Evolutionary conservation across 2,888 invertebrate species (phyloP).

Genomic region (Lithophane leautieri): DNA sequence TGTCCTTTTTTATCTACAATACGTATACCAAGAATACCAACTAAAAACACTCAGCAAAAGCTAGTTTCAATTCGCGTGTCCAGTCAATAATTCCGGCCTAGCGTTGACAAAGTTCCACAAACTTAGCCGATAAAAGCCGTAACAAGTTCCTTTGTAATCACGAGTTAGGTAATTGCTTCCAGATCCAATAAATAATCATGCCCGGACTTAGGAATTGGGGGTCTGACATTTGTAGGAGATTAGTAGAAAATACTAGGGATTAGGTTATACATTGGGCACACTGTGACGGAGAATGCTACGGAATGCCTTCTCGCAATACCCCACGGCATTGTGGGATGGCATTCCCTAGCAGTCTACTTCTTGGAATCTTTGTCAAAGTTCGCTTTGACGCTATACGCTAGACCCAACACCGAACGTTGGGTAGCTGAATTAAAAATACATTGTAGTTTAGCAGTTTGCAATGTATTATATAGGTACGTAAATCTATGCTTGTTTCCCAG

Average conservation of each 20-base stretch:
- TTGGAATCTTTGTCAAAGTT: neutral
- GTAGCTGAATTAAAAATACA: neutral
- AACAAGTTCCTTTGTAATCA: conserved; percentile 58
- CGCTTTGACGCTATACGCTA: no score
- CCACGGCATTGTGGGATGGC: no score
- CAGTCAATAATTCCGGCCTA: conserved; percentile 43
- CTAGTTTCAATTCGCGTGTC: neutral
- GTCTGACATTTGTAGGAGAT: conserved; percentile 40
- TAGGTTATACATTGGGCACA: neutral
- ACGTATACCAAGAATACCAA: neutral
- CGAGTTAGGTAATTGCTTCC: conserved; percentile 59
- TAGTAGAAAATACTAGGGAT: conserved; percentile 25
- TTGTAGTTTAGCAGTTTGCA: neutral
- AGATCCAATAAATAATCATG: conserved; percentile 59
- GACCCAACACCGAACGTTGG: neutral
- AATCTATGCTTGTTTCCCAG: no score
- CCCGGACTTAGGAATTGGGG: conserved; percentile 10
- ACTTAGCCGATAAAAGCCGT: conserved; percentile 52
- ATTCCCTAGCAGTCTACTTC: neutral
- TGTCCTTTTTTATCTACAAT: neutral
- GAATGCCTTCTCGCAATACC: no score
- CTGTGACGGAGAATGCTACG: neutral
- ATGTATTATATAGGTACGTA: neutral
- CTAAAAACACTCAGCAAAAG: neutral
- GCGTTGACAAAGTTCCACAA: conserved; percentile 51